Conservation (phyloP, 2,113 vertebrate species). For the Epinephelus lanceolatus region DNA sequence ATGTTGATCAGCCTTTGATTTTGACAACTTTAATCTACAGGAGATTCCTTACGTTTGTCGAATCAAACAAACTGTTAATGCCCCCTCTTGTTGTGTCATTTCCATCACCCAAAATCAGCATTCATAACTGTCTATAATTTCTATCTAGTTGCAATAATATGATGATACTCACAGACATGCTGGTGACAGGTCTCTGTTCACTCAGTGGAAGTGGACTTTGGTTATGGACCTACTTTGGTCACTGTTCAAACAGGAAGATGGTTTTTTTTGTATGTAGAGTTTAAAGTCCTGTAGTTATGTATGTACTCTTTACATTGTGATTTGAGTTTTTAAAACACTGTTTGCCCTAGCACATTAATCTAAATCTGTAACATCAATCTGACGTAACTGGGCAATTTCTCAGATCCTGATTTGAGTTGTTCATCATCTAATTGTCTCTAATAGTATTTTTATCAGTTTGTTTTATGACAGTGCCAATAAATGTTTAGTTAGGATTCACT, state of each 20-base stretch:
- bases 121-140: background rate
- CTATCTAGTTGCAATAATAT: background rate
- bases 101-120: background rate
- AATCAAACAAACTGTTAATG: background rate
- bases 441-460: too few relatives aligned
- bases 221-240: constrained; percentile 21
- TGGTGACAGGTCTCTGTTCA: constrained; percentile 19
- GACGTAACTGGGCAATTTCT: too few relatives aligned
- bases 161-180: constrained; percentile 69
- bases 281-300: constrained; percentile 43
- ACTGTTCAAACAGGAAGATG: constrained; percentile 54
- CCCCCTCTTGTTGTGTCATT: background rate
- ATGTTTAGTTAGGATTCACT: background rate
- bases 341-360: background rate
- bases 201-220: constrained; percentile 72
- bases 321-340: background rate
- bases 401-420: too few relatives aligned
- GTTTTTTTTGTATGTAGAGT: constrained; percentile 26
- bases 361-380: too few relatives aligned
- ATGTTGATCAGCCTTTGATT: background rate
- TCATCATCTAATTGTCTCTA: too few relatives aligned
- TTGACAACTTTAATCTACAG: background rate
- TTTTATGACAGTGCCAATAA: background rate
- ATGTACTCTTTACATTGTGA: background rate
- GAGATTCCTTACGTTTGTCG: background rate